Percentiles rank a stretch among this genome's conserved stretches.
These are phyloP conservation scores for Erethizon dorsatum DNA, from an alignment of 2,797 vertebrate species.

Conservation along the genomic window DNA sequence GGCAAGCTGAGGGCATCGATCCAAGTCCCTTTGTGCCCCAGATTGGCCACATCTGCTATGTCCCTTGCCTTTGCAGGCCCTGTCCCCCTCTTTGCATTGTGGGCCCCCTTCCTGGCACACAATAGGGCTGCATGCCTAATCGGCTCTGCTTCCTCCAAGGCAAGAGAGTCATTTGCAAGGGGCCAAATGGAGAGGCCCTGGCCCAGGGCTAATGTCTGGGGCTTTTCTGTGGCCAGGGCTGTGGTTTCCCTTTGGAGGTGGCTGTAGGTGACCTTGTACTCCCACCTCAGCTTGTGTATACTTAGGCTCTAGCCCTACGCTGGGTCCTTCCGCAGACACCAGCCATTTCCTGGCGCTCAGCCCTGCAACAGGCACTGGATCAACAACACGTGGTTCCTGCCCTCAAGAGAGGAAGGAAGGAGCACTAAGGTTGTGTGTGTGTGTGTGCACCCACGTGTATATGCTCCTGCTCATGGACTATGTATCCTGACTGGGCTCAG, in stretches of 20 bases:
- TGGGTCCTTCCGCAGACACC: background rate
- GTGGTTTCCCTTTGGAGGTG: background rate
- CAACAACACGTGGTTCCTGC: background rate
- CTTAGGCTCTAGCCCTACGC: background rate
- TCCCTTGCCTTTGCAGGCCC: background rate
- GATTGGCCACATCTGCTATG: accelerated
- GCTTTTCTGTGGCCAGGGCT: background rate
- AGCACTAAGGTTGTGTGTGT: accelerated
- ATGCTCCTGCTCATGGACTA: background rate
- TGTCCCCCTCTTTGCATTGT: accelerated
- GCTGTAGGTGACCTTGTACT: background rate
- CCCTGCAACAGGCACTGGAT: background rate
- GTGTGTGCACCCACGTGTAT: background rate
- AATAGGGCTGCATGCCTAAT: background rate
- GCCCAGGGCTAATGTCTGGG: background rate
- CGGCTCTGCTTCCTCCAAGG: background rate
- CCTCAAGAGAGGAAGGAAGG: background rate
- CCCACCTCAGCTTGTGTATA: background rate
- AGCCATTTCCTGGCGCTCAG: background rate
- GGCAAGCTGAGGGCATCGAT: background rate
- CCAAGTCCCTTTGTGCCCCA: background rate
- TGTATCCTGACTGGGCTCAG: background rate
- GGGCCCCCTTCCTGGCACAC: background rate
- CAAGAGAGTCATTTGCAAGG: background rate
- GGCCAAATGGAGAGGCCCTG: background rate